These are phyloP conservation scores for Oncorhynchus clarkii DNA, from an alignment of 2,113 vertebrate genomes.

Conservation along the genomic window DNA sequence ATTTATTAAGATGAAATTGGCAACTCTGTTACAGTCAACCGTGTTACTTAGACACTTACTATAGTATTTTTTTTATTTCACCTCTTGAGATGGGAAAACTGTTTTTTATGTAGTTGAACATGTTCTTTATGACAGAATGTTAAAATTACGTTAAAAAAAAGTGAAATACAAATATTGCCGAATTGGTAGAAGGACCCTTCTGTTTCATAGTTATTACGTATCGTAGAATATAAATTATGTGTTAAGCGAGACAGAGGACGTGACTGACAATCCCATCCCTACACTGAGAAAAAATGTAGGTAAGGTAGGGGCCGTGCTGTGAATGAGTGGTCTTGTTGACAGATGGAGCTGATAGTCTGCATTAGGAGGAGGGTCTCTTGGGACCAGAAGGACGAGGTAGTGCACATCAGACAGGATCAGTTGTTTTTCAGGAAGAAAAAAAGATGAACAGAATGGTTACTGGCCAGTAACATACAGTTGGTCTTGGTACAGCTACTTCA, in stretches of 20 bases:
- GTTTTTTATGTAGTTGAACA: too few relatives aligned
- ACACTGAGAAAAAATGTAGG: conserved; percentile 29
- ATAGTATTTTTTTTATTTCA: too few relatives aligned
- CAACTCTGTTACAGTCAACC: too few relatives aligned
- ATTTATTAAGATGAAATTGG: too few relatives aligned
- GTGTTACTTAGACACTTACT: too few relatives aligned
- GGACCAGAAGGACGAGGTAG: conserved; percentile 37
- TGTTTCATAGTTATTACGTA: too few relatives aligned
- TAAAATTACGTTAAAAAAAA: too few relatives aligned
- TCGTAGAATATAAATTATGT: not conserved
- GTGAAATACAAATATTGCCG: too few relatives aligned
- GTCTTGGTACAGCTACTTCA: not conserved
- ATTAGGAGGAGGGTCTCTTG: conserved; percentile 33
- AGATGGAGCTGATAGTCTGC: conserved; percentile 55
- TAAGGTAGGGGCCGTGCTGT: not conserved
- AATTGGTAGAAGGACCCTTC: too few relatives aligned
- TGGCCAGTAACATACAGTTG: not conserved
- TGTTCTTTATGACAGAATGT: too few relatives aligned
- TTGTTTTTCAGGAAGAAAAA: conserved; percentile 42
- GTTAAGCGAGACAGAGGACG: not conserved
- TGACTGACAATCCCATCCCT: not conserved
- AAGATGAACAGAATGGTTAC: not conserved
- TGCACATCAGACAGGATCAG: conserved; percentile 49
- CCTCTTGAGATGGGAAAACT: too few relatives aligned
- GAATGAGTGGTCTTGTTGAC: conserved; percentile 31